phyloP scores from a whole-genome alignment of 2,888 invertebrate genomes.

The Nemotelus pantherinus region DNA sequence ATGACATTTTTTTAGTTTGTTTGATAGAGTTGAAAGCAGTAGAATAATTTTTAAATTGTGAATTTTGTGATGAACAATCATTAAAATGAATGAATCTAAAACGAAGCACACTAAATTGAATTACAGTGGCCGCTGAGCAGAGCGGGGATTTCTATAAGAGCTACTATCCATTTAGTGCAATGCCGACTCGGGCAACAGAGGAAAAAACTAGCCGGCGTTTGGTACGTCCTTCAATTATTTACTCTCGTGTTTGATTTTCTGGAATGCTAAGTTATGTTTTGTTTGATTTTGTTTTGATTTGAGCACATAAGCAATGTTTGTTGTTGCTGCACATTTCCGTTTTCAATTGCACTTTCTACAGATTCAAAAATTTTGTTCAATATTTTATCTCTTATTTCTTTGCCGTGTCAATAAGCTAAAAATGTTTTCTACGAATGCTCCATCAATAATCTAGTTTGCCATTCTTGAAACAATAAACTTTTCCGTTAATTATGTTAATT shows the following conservation, averaged over 20 bases:
- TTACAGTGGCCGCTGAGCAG: slow-evolving; percentile 86
- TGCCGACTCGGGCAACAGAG: slow-evolving; percentile 70
- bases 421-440: not conserved
- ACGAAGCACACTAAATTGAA: slow-evolving; percentile 53
- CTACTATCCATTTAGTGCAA: slow-evolving; percentile 76
- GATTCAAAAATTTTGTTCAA: slow-evolving; percentile 60
- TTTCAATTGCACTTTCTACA: no score
- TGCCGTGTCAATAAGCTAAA: not conserved
- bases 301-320: no score
- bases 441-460: not conserved
- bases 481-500: not conserved
- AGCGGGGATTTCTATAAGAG: slow-evolving; percentile 87
- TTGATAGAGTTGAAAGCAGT: no score
- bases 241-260: not conserved
- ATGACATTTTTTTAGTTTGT: not conserved
- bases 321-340: no score
- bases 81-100: not conserved
- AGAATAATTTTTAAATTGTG: no score
- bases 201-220: slow-evolving; percentile 74
- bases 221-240: slow-evolving; percentile 69
- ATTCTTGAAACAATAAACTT: not conserved
- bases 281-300: not conserved
- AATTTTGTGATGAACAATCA: no score
- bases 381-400: not conserved
- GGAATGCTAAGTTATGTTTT: not conserved